Evolutionary conservation across 1,140 invertebrate species (phyloP), one percentile per base, ranked within the genome.

Genomic region (Pogonus chalceus): DNA sequence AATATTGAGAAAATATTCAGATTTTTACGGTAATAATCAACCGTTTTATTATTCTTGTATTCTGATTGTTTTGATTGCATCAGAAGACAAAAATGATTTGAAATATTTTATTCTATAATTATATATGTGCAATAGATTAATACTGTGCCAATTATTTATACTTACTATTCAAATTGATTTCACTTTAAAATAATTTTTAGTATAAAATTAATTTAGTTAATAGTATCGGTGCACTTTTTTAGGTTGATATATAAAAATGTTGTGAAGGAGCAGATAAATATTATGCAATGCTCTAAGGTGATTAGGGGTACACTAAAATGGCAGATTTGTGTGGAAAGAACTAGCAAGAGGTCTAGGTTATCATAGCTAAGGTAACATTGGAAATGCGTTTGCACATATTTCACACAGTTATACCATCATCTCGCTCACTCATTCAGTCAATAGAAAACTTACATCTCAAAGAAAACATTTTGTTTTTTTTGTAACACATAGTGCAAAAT

Each of bases 321-420:
- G 37, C 37, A 43, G 37, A 43, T 43, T 16, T 16, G 18, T 43
- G 18, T 43, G 37, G 18, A 43, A 16, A 18, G 7, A 43, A 43
- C 37, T 43, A 43, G 37, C 37, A 43, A 3, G 18, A 43, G 37
- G 37, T 43, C 14, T 24, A 49, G 23, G 23, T 23, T n/a, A 21
- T 35, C 23, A 67, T 69, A 69, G 66, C 62, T 61, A 69, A 69
- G 68, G 68, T 66, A 67, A 69, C 68, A 69, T 69, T 69, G 68
- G 68, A 69, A 69, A 69, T 69, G 68, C 65, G 55, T 61, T 56
- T 26, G 37, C 37, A 43, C 37, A 43, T 43, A 18, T 43, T 43
- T 43, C 37, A 43, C 18, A 43, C 37, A 43, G 18, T 4, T 43
- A 18, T 43, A 12, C 18, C 37, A 43, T 12, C 18, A 43, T 43